Base-by-base conservation (phyloP, 2,888 invertebrate species). In the Quadriops clusia region DNA sequence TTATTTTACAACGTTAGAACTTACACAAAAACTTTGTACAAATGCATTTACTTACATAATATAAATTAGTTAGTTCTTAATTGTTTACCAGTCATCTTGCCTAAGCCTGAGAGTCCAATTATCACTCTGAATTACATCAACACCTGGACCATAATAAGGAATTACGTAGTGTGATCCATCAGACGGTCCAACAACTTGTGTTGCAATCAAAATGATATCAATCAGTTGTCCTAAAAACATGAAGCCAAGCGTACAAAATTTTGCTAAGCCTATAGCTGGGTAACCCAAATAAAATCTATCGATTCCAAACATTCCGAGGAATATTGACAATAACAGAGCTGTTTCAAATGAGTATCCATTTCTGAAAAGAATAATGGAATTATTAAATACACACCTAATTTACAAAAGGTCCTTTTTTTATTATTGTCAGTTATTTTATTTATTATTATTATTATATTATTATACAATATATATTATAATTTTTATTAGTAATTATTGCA, bases 281-380 rank as follows among this genome's bases (percentile, higher is more conserved):
- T 97, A 97, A 15, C 98, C 98, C n/a, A 98, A 68, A 55, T 98
- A 98, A 62, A 98, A 95, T 37, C 98, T 69, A 58, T 98, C 98
- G 13, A 89, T 71, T 10, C 98, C 98, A 65, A 98, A 90, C 87
- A 95, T 93, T 15, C 98, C 98, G 33, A 97, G 67, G 57, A 98
- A 98, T 28, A 98, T 84, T 0, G 97, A 97, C 3, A 98, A 66
- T 17, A 97, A 62, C 23, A 98, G 64, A 0, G 97, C 82, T 30
- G 87, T 86, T 56, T 94, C 91, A 54, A 91, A 79, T 3, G 84
- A 83, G 55, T 93, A 90, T 11, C 93, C 94, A 72, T 94, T 95
- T 33, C 91, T 93, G 63, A 20, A 64, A 62, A 36, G 31, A 23
- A 33, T 13, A 6, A 14, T 4, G 1, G 10, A 14, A 35, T 17